A percentile compares a stretch with the other conserved stretches of the same genome.
phyloP scores from a whole-genome alignment of 2,797 vertebrate genomes.

The Buphagus erythrorhynchus region DNA sequence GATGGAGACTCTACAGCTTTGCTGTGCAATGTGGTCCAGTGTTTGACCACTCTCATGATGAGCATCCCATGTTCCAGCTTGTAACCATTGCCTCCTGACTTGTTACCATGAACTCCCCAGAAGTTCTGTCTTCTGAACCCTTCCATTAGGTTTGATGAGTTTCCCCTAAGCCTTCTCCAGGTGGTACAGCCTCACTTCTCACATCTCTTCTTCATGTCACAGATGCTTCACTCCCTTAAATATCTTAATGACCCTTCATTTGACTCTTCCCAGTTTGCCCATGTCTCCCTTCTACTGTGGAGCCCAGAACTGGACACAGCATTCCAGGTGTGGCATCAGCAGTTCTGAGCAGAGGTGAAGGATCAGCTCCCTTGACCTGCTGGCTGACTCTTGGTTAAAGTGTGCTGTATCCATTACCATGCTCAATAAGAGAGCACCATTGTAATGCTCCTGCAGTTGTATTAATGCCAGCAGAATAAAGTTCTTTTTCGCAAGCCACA shows the following conservation, averaged over 20 bases:
- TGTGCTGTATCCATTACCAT: not conserved
- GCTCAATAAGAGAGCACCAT: not conserved
- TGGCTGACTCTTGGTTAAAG: not conserved
- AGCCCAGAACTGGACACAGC: not conserved
- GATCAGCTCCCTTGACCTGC: not conserved
- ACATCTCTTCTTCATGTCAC: not conserved
- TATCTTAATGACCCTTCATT: not conserved
- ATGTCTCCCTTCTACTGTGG: not conserved
- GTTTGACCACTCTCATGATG: not conserved
- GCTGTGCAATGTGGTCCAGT: accelerated
- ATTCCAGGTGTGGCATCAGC: not conserved
- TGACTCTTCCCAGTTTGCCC: not conserved
- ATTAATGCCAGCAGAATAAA: not conserved
- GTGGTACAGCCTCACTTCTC: not conserved
- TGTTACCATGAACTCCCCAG: not conserved
- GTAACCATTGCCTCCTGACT: not conserved
- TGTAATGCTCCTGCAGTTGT: not conserved
- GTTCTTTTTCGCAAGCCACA: not conserved
- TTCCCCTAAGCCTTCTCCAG: not conserved
- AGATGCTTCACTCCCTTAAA: not conserved
- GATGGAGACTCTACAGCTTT: not conserved
- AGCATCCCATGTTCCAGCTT: not conserved
- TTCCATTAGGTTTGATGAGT: not conserved
- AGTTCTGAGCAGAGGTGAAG: not conserved
- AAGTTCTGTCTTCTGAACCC: not conserved